A percentile compares a stretch with the other conserved stretches of the same genome.
These are phyloP conservation scores for Rhamphomyia laevipes DNA, from an alignment of 2,888 invertebrate genomes.

Conservation along the genomic window DNA sequence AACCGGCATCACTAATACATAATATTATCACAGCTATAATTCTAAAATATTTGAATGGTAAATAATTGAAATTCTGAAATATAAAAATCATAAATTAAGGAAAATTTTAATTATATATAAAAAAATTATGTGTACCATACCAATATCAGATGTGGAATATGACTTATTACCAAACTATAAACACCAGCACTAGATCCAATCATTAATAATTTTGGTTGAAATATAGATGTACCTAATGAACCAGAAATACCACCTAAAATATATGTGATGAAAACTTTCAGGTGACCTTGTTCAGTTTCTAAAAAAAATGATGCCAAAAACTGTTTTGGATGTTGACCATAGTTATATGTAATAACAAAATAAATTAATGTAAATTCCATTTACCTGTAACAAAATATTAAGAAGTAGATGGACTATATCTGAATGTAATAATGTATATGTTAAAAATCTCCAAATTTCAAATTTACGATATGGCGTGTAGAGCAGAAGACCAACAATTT, in stretches of 20 bases:
- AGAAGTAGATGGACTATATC: conserved; percentile 62
- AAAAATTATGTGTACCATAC: conserved; percentile 31
- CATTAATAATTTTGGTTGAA: conserved; percentile 62
- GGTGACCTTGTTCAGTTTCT: conserved; percentile 62
- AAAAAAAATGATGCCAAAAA: conserved; percentile 32
- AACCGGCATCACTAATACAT: conserved; percentile 52
- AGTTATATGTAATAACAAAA: too few relatives aligned
- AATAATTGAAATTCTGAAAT: conserved; percentile 38
- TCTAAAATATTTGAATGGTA: conserved; percentile 41
- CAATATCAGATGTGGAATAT: conserved; percentile 71
- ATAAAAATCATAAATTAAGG: conserved; percentile 10
- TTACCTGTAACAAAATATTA: conserved; percentile 59
- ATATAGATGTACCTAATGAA: conserved; percentile 60
- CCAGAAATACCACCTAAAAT: conserved; percentile 62
- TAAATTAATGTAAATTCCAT: conserved; percentile 5
- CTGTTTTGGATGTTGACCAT: too few relatives aligned
- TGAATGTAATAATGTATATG: conserved; percentile 71
- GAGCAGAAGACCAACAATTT: neutral
- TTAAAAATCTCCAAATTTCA: conserved; percentile 65
- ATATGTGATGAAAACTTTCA: conserved; percentile 60
- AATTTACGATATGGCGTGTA: conserved; percentile 11
- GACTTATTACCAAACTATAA: conserved; percentile 76
- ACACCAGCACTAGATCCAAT: conserved; percentile 87
- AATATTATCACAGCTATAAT: conserved; percentile 49
- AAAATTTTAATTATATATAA: conserved; percentile 7